A percentile compares a stretch with the other conserved stretches of the same genome.
Conservation (phyloP, 1,140 invertebrate species). For the Octopus sinensis region DNA sequence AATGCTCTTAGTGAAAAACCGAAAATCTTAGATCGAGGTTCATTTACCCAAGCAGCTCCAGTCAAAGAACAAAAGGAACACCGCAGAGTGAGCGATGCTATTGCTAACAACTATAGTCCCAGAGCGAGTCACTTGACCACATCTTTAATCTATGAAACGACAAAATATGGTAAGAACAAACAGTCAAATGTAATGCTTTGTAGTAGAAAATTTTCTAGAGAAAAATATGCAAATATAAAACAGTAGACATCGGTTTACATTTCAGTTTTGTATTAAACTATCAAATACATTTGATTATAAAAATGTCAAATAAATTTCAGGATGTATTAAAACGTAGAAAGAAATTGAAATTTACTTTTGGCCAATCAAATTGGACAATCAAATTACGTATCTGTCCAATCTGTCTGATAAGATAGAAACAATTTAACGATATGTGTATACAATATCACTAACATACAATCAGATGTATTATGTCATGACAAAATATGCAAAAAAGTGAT, state of each 20-base stretch:
- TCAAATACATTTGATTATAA: no score
- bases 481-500: no score
- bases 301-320: no score
- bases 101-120: constrained; percentile 65
- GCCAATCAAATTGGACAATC: no score
- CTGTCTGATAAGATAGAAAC: no score
- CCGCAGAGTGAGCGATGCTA: constrained; percentile 66
- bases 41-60: constrained; percentile 54
- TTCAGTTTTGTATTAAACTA: no score
- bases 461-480: no score
- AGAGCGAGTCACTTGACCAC: constrained; percentile 59
- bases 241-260: background rate
- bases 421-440: no score
- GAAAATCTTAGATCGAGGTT: constrained; percentile 50
- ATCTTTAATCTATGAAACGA: constrained; percentile 57
- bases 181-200: background rate
- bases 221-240: background rate
- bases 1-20: constrained; percentile 49
- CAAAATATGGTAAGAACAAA: constrained; percentile 40
- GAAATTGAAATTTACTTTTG: no score
- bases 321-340: no score
- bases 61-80: constrained; percentile 53
- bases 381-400: no score
- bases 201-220: background rate
- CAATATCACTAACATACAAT: no score